Evolutionary conservation across 2,113 vertebrate genomes (phyloP).

Genomic region (Chascanopsetta lugubris): DNA sequence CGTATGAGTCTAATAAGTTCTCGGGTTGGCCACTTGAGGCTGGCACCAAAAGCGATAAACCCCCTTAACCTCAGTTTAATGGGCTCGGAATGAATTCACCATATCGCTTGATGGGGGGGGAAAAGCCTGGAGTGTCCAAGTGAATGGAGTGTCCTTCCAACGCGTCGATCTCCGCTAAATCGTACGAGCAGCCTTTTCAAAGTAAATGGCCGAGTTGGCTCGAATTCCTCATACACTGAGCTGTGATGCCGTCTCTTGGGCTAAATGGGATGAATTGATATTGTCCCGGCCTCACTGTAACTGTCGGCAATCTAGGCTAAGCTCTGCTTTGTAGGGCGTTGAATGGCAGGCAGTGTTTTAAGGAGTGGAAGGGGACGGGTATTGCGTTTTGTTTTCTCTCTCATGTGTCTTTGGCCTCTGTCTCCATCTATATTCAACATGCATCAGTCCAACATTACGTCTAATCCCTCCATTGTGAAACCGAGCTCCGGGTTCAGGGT

Average conservation of each 20-base stretch:
- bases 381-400: constrained; percentile 24
- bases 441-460: constrained; percentile 6
- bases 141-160: constrained; percentile 30
- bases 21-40: no score
- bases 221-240: constrained; percentile 21
- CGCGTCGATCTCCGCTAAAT: constrained; percentile 15
- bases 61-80: no score
- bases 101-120: no score
- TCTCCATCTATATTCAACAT: constrained; percentile 24
- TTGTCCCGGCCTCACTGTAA: constrained; percentile 35
- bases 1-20: no score
- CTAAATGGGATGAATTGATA: constrained; percentile 38
- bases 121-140: no score
- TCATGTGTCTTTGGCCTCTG: constrained; percentile 29
- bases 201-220: constrained; percentile 27
- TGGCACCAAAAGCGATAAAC: no score
- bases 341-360: constrained; percentile 39
- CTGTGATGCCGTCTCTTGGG: constrained; percentile 21
- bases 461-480: constrained; percentile 17
- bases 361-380: constrained; percentile 26
- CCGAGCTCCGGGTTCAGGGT: constrained; percentile 6
- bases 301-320: constrained; percentile 48
- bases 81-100: not conserved
- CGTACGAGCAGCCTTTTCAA: constrained; percentile 19
- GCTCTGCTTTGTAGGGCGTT: constrained; percentile 50